phyloP scores from a whole-genome alignment of 2,113 vertebrate genomes.

The Aegithalos caudatus region DNA sequence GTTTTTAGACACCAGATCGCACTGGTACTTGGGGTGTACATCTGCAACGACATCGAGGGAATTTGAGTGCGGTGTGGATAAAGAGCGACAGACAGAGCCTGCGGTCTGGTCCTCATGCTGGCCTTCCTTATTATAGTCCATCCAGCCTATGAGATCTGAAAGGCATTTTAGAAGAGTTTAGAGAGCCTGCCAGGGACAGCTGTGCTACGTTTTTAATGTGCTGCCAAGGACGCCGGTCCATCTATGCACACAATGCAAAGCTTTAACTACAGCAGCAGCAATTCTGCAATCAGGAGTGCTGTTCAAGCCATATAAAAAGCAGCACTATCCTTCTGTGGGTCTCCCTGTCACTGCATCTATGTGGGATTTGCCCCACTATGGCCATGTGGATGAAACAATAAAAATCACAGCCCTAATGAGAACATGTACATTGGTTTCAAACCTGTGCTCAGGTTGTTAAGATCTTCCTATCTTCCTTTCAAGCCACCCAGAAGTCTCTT shows the following conservation, averaged over 20 bases:
- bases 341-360: background rate
- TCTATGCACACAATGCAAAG: background rate
- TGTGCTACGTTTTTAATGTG: background rate
- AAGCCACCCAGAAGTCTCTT: background rate
- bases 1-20: constrained; percentile 85
- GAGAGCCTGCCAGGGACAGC: constrained; percentile 26
- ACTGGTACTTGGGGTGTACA: constrained; percentile 84
- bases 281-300: background rate
- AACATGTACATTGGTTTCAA: background rate
- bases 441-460: background rate
- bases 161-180: constrained; percentile 68
- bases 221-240: background rate
- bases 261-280: background rate
- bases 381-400: background rate
- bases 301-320: background rate
- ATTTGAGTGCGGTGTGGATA: constrained; percentile 79
- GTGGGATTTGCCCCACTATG: background rate
- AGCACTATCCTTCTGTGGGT: background rate
- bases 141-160: constrained; percentile 84
- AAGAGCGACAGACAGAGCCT: constrained; percentile 70
- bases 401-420: background rate
- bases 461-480: background rate
- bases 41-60: constrained; percentile 78
- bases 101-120: constrained; percentile 76
- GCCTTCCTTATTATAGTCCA: constrained; percentile 79